Evolutionary conservation across 2,113 vertebrate genomes (phyloP), one percentile per base, ranked within the genome.

Genomic region (Ictalurus punctatus): DNA sequence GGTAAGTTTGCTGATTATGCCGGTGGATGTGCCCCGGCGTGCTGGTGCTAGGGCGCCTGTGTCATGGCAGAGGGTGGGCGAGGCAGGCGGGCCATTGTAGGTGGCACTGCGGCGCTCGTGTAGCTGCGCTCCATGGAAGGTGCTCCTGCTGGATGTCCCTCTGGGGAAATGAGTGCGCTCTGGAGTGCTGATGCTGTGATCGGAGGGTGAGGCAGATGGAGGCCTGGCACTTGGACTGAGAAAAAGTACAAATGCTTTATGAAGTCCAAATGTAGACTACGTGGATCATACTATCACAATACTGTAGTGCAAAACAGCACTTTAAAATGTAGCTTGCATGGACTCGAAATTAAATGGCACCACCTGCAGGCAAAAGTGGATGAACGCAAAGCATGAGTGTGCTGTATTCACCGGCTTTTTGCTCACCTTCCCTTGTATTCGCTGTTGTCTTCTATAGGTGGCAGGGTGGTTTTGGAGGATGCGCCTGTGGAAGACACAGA

Each of bases 1-100:
- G 76, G 98, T 98, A 94, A 99, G 97, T 94, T 99, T 99, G 97
- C 98, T 95, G 92, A 99, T 99, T 93, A 99, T 96, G 67, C 97
- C 98, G 0, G 98, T 98, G 79, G 98, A 99, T 0, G 98, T 98
- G 16, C 98, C 98, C 87, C 98, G 95, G 89, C 98, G 93, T 85
- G 96, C 96, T n/a, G 99, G 98, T 0, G 96, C 95, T 0, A 99
- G 97, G 4, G 97, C 96, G 2, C 96, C 97, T 0, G 97, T 95
- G 87, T 99, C 98, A 0, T 99, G 98, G 5, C 97, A 98, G 88
- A 96, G 91, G 0, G 94, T 96, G 0, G 98, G 98, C 0, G 98
- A 99, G 85, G 97, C 98, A 0, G 98, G 98, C 0, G 98, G 98
- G 44, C 98, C 98, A 23, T 98, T 98, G 93, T 99, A 98, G 69